Conservation (phyloP, 1,140 invertebrate species). For the Vanessa atalanta region DNA sequence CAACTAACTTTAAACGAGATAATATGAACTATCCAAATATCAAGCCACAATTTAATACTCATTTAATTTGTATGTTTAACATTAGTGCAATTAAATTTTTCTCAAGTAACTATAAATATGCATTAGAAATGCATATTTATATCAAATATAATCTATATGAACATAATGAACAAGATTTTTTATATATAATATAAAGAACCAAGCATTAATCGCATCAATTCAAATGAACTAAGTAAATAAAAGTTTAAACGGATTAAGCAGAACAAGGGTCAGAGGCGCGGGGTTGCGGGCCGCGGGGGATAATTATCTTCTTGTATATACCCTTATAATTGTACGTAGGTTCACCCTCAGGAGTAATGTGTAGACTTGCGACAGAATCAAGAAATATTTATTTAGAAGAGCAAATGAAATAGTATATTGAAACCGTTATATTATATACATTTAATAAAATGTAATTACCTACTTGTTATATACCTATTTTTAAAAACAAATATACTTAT, state of each 20-base stretch:
- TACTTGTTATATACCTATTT: too few relatives aligned
- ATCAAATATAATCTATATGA: background rate
- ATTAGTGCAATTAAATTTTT: too few relatives aligned
- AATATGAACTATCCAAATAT: too few relatives aligned
- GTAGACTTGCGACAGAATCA: conserved; percentile 21
- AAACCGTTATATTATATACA: too few relatives aligned
- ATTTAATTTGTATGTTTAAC: too few relatives aligned
- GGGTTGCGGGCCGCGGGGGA: conserved; percentile 39
- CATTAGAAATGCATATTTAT: too few relatives aligned
- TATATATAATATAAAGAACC: conserved; percentile 18
- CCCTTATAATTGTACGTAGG: conserved; percentile 72
- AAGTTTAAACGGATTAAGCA: conserved; percentile 78
- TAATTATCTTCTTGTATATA: conserved; percentile 78
- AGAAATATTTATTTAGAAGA: background rate
- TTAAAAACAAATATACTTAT: too few relatives aligned
- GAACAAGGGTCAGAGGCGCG: conserved; percentile 56
- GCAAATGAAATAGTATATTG: too few relatives aligned
- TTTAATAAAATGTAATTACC: too few relatives aligned
- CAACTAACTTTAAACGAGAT: too few relatives aligned
- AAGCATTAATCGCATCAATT: conserved; percentile 63
- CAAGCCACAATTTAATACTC: too few relatives aligned
- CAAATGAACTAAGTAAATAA: conserved; percentile 68
- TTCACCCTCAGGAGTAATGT: conserved; percentile 44
- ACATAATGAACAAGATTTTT: background rate
- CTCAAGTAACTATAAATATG: too few relatives aligned